Evolutionary conservation across 2,113 vertebrate genomes (phyloP).

Genomic region (Phycodurus eques): DNA sequence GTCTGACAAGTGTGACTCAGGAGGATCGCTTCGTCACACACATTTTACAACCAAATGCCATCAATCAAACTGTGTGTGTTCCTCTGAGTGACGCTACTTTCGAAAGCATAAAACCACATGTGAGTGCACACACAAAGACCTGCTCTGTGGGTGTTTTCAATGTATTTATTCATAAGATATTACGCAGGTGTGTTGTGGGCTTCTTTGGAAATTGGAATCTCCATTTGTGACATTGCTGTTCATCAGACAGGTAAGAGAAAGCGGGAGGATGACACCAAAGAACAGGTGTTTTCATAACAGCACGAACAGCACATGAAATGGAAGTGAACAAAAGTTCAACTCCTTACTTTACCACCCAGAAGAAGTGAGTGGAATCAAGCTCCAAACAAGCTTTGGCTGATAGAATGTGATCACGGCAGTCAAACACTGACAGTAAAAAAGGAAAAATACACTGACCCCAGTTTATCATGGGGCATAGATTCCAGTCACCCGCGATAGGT

Average conservation of each 20-base stretch:
- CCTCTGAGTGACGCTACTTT: constrained; percentile 5
- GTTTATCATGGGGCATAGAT: no score
- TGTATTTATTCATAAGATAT: constrained; percentile 11
- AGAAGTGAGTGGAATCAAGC: not conserved
- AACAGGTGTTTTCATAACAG: not conserved
- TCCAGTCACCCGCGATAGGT: no score
- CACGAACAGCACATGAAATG: not conserved
- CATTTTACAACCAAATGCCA: constrained; percentile 7
- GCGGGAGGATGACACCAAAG: not conserved
- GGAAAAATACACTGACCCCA: no score
- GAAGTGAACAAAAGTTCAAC: not conserved
- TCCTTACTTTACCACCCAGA: not conserved
- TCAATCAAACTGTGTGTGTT: constrained; percentile 1
- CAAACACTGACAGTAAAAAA: not conserved
- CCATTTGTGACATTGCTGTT: not conserved
- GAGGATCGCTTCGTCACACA: not conserved
- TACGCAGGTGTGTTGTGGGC: constrained; percentile 4
- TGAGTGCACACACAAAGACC: not conserved
- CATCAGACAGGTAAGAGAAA: not conserved
- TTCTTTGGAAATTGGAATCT: not conserved
- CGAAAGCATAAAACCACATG: constrained; percentile 1
- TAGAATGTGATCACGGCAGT: not conserved
- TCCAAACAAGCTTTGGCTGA: not conserved
- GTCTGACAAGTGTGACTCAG: not conserved
- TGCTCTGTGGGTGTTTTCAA: constrained; percentile 2